A percentile compares a stretch with the other conserved stretches of the same genome.
phyloP scores from a whole-genome alignment of 1,140 invertebrate genomes.

The Medauroidea extradentata region DNA sequence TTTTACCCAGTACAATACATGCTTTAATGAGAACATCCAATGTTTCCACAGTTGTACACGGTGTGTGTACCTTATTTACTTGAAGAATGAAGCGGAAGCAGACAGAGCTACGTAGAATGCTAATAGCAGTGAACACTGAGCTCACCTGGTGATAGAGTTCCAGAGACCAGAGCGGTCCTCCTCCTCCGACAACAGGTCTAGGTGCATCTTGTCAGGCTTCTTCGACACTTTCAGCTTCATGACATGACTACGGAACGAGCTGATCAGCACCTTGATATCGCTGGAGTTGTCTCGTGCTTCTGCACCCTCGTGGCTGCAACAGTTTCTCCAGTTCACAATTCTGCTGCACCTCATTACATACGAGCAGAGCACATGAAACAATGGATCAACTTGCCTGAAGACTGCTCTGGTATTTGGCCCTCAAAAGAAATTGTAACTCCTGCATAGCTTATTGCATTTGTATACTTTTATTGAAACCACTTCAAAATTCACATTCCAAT shows the following conservation, averaged over 20 bases:
- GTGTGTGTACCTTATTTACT: no score
- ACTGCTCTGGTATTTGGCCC: not conserved
- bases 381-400: not conserved
- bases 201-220: constrained; percentile 77
- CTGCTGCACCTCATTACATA: not conserved
- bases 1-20: no score
- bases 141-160: constrained; percentile 93
- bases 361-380: not conserved
- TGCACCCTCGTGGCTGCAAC: constrained; percentile 64
- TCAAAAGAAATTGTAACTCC: not conserved
- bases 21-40: no score
- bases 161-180: constrained; percentile 76
- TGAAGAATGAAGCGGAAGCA: not conserved
- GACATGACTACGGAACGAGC: constrained; percentile 84
- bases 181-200: constrained; percentile 81
- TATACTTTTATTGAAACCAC: no score
- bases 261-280: constrained; percentile 81
- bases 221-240: constrained; percentile 88
- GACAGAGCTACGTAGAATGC: not conserved
- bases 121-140: not conserved
- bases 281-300: constrained; percentile 61
- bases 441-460: no score
- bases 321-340: no score
- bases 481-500: no score
- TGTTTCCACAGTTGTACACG: no score